Evolutionary conservation across 2,797 vertebrate species (phyloP).

Genomic region (Anisognathus igniventris): DNA sequence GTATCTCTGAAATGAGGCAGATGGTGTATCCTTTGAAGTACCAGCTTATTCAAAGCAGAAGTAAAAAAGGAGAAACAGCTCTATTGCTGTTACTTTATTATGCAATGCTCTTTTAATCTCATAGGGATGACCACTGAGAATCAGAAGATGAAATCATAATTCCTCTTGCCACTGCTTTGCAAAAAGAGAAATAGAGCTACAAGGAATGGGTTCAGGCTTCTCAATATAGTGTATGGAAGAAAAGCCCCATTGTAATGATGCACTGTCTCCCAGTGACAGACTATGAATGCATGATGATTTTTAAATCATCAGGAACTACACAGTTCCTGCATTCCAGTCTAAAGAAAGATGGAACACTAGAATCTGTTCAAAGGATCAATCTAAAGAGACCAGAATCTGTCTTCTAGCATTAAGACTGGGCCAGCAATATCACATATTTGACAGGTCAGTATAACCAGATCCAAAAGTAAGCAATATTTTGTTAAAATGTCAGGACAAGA

Average conservation of each 20-base stretch:
- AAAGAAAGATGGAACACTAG: neutral
- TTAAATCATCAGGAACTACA: neutral
- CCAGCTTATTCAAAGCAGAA: constrained; percentile 64
- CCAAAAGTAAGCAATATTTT: neutral
- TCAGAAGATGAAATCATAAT: constrained; percentile 57
- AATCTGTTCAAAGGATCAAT: neutral
- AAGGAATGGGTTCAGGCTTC: constrained; percentile 1
- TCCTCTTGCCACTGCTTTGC: constrained; percentile 24
- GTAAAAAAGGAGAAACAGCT: neutral
- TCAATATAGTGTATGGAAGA: neutral
- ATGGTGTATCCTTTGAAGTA: constrained; percentile 70
- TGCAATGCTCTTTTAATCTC: constrained; percentile 62
- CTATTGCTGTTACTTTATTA: constrained; percentile 50
- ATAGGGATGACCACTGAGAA: constrained; percentile 41
- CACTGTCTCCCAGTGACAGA: neutral
- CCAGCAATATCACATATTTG: neutral
- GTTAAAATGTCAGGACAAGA: neutral
- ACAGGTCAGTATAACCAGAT: neutral
- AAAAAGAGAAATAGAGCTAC: neutral
- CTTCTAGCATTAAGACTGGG: neutral
- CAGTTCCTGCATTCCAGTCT: neutral
- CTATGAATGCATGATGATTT: neutral
- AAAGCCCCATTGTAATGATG: neutral
- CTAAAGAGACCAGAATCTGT: neutral
- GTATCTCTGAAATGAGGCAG: constrained; percentile 69